phyloP scores from a whole-genome alignment of 2,888 invertebrate genomes.

The Sturmia bella region DNA sequence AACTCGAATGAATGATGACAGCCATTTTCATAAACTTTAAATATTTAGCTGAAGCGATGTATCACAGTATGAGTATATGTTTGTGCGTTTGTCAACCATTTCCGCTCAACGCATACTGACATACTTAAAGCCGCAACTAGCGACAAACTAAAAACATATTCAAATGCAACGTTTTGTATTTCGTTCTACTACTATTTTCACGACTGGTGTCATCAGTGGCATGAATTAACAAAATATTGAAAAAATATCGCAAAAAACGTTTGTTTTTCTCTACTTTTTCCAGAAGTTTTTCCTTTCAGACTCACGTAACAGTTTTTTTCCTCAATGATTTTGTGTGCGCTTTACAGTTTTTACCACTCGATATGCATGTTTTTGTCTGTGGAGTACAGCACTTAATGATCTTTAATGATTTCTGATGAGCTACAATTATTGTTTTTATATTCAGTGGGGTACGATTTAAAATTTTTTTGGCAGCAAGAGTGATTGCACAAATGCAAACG shows the following conservation, averaged over 20 bases:
- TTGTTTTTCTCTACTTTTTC: constrained; percentile 6
- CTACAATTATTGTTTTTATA: constrained; percentile 37
- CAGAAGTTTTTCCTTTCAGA: constrained; percentile 3
- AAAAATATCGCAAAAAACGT: constrained; percentile 14
- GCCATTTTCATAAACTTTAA: constrained; percentile 68
- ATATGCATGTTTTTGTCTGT: constrained; percentile 23
- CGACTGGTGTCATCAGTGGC: constrained; percentile 47
- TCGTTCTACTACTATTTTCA: constrained; percentile 25
- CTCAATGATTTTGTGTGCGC: constrained; percentile 7
- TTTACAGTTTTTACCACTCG: background rate
- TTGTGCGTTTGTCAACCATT: constrained; percentile 36
- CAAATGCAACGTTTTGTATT: constrained; percentile 31
- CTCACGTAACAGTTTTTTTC: constrained; percentile 37
- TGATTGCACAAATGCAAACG: too few relatives aligned
- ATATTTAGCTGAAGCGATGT: constrained; percentile 46
- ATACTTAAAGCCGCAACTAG: constrained; percentile 33
- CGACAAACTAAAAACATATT: constrained; percentile 55
- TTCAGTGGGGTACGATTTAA: constrained; percentile 28
- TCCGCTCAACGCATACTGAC: constrained; percentile 40
- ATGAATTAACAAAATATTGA: constrained; percentile 29
- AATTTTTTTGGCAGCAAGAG: background rate
- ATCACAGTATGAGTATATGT: constrained; percentile 2
- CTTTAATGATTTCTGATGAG: constrained; percentile 62
- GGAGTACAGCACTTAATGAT: constrained; percentile 46
- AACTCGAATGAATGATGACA: constrained; percentile 58